phyloP scores from a whole-genome alignment of 2,888 invertebrate species.

The Latheticus oryzae region DNA sequence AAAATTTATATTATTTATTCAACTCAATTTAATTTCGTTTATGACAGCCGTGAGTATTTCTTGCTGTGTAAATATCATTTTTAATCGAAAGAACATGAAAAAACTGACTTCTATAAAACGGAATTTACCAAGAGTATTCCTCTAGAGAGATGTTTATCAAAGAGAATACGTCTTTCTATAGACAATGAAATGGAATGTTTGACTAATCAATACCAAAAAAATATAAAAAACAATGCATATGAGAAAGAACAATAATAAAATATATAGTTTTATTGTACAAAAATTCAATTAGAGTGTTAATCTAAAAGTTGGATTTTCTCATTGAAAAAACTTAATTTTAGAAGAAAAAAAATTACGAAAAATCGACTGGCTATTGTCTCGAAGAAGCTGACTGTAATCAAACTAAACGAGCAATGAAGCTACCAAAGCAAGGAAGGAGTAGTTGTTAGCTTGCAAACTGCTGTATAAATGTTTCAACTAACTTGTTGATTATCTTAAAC shows the following conservation, averaged over 20 bases:
- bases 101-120: conserved; percentile 22
- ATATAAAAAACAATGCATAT: too few relatives aligned
- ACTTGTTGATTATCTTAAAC: conserved; percentile 43
- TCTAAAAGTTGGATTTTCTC: conserved; percentile 42
- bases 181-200: conserved; percentile 30
- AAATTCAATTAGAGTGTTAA: too few relatives aligned
- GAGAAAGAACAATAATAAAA: conserved; percentile 3
- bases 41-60: conserved; percentile 22
- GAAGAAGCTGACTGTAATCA: conserved; percentile 45
- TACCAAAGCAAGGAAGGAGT: conserved; percentile 40
- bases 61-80: conserved; percentile 25
- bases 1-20: conserved; percentile 25
- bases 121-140: conserved; percentile 22
- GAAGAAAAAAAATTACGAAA: conserved; percentile 43
- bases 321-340: conserved; percentile 42
- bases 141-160: conserved; percentile 34
- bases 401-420: conserved; percentile 44
- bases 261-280: too few relatives aligned
- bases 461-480: conserved; percentile 39
- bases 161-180: conserved; percentile 28
- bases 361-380: conserved; percentile 43
- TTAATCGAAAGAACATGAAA: conserved; percentile 30
- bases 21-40: conserved; percentile 21
- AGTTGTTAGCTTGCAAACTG: conserved; percentile 41
- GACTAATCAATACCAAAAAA: conserved; percentile 23